A percentile compares a stretch with the other conserved stretches of the same genome.
phyloP scores from a whole-genome alignment of 2,797 vertebrate genomes.

The Rhinichthys osculus region DNA sequence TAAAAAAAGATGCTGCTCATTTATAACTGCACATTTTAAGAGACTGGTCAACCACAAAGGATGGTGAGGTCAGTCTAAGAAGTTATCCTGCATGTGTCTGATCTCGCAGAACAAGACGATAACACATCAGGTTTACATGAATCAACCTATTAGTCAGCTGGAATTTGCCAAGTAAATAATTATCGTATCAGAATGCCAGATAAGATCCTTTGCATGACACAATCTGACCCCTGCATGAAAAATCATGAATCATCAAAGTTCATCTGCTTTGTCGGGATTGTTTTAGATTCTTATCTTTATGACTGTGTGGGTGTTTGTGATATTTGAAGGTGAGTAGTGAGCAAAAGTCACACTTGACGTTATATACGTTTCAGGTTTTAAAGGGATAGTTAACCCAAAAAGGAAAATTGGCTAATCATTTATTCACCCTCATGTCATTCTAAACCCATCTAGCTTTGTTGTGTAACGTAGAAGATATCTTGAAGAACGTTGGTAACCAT shows the following conservation, averaged over 20 bases:
- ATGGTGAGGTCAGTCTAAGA: constrained; percentile 17
- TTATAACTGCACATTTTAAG: constrained; percentile 41
- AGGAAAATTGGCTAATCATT: not conserved
- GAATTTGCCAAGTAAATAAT: not conserved
- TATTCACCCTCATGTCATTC: not conserved
- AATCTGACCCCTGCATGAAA: not conserved
- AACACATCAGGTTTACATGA: constrained; percentile 71
- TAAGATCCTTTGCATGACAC: not conserved
- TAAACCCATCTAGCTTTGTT: not conserved
- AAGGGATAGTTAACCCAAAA: not conserved
- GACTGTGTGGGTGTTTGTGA: not conserved
- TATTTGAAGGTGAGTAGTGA: not conserved
- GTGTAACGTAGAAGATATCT: not conserved
- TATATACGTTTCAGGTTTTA: not conserved
- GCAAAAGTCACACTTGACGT: not conserved
- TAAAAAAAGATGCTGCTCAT: constrained; percentile 31
- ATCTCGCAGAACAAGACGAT: constrained; percentile 49
- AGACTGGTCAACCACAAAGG: constrained; percentile 35
- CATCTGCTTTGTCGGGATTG: not conserved
- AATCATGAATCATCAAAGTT: constrained; percentile 26
- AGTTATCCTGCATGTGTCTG: not conserved
- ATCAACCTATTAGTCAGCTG: constrained; percentile 28
- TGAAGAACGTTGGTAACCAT: not conserved
- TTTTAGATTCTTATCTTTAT: constrained; percentile 1
- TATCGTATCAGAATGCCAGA: not conserved